A percentile compares a stretch with the other conserved stretches of the same genome.
phyloP scores from a whole-genome alignment of 2,888 invertebrate genomes.

The Cosmopolites sordidus region DNA sequence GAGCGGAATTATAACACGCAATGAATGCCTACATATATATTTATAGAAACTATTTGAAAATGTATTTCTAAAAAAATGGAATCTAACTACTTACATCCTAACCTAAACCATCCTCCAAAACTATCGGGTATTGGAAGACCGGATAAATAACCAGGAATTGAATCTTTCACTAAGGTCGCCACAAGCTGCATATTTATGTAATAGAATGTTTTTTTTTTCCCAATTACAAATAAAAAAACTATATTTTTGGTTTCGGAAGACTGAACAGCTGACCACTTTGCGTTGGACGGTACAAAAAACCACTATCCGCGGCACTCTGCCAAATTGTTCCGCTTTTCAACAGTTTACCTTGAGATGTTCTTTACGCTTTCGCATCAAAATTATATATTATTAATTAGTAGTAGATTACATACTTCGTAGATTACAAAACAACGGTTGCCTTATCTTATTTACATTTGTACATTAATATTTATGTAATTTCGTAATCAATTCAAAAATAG shows the following conservation, averaged over 20 bases:
- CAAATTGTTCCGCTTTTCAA: background rate
- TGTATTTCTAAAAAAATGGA: slow-evolving; percentile 1
- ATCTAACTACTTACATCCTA: slow-evolving; percentile 66
- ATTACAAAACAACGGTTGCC: too few species aligned
- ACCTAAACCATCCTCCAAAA: slow-evolving; percentile 79
- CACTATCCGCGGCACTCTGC: background rate
- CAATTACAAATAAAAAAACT: background rate
- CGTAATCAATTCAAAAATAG: too few species aligned
- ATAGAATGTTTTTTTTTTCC: background rate
- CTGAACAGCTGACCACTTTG: background rate
- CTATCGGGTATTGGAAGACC: slow-evolving; percentile 80
- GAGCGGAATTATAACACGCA: too few species aligned
- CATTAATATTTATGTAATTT: too few species aligned
- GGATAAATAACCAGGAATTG: slow-evolving; percentile 79
- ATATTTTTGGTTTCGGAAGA: background rate
- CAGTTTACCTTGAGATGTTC: background rate
- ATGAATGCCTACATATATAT: background rate
- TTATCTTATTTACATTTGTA: too few species aligned
- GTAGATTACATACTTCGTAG: too few species aligned
- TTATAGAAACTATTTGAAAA: too few species aligned
- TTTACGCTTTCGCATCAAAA: background rate
- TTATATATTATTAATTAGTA: background rate
- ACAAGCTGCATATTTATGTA: slow-evolving; percentile 29
- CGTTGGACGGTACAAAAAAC: background rate
- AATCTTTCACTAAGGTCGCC: slow-evolving; percentile 58